Percentiles rank a stretch among this genome's conserved stretches.
Conservation (phyloP, 2,797 vertebrate genomes). For the Sebastolobus alascanus region DNA sequence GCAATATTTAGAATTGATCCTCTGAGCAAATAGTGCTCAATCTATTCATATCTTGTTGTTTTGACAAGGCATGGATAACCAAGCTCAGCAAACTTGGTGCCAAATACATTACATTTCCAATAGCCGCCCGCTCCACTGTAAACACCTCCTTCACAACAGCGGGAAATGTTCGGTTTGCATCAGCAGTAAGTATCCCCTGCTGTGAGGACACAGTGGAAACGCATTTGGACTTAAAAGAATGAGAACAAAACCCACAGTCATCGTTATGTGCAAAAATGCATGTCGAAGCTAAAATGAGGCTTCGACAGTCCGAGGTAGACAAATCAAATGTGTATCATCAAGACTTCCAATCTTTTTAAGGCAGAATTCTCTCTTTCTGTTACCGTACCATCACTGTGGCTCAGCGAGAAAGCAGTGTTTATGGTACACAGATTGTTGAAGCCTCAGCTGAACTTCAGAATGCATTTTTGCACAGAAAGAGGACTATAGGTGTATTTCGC, state of each 20-base stretch:
- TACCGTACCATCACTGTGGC: not conserved
- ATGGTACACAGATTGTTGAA: not conserved
- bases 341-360: not conserved
- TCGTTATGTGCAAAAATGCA: not conserved
- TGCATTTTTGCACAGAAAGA: not conserved
- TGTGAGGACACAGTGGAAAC: not conserved
- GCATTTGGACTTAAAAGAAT: not conserved
- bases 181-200: not conserved
- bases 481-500: not conserved
- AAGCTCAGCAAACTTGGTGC: not conserved
- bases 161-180: not conserved
- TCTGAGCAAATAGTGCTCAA: not conserved
- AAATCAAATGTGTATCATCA: not conserved
- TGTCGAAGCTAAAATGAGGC: not conserved
- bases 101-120: not conserved
- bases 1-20: not conserved
- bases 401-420: not conserved
- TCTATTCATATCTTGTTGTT: not conserved
- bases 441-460: not conserved
- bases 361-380: not conserved
- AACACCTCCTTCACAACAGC: not conserved
- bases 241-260: slow-evolving; percentile 1
- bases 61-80: not conserved
- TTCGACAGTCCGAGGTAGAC: not conserved
- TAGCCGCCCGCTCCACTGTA: fast-evolving